Base-by-base conservation (phyloP, 2,888 invertebrate species). In the Oscheius onirici region DNA sequence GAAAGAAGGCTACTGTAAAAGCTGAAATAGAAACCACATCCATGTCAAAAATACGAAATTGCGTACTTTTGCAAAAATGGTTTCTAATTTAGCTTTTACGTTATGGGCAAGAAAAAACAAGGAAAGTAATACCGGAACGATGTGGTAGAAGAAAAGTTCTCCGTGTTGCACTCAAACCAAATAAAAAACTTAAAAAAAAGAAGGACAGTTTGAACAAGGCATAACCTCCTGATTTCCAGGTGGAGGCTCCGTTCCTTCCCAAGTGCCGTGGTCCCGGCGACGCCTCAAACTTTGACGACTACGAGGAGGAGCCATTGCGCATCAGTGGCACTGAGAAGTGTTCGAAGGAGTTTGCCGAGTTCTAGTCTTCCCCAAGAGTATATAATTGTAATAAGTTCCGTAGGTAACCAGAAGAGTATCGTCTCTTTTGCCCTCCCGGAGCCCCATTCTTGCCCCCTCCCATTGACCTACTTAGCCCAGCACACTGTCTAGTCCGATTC, bases 201-300 rank as follows among this genome's bases (percentile, higher is more conserved):
- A 43, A 43, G 15, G 15, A 11, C 10, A 43, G n/a, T 46, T 46
- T 46, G 20, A 46, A 17, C 46, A 46, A 46, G 20, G 3, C 3
- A 8, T 17, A 46, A 46, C 3, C 8, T 6, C 22, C 6, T 17
- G n/a, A 24, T 49, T 83, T 85, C 5, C 86, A 91, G 91, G 94
- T 99, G 82, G 99, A 99, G 89, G 97, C 99, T 34, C 99, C 99
- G 49, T 99, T 99, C 90, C 94, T 97, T 90, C 99, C 99, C 46
- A 93, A 95, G 89, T 96, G 95, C 91, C 96, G 96, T 90, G 97
- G 97, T 73, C 95, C 96, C 17, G 99, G 99, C 34, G 99, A 99
- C 90, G 95, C 97, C 73, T 97, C 96, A 90, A 99, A 99, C 91
- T 99, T 99, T 89, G 99, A 99, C 89, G 99, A 99, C 89, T 99